Base-by-base conservation (phyloP, 2,797 vertebrate species). In the Paedocypris micromegethes region DNA sequence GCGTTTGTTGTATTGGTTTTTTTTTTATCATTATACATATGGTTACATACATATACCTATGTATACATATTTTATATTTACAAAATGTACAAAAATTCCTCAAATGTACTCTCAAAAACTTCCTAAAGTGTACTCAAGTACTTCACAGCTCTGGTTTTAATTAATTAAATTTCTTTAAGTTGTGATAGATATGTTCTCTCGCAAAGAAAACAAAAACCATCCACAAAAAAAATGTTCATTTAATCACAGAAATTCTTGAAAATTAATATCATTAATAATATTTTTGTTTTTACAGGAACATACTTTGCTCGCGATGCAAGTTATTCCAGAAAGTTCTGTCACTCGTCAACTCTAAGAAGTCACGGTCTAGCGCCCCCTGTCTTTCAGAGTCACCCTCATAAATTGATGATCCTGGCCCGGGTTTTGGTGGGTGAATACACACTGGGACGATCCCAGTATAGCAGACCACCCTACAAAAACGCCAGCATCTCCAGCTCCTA, bases 251-350 rank as follows among this genome's bases (percentile, higher is more conserved):
- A 9, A 4, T 4, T 9, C 68, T 53, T 63, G 9, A 45, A 39
- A 37, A 4, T 8, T 1, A 66, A 79, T 46, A 5, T 39, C 41
- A 4, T 53, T 42, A 23, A 23, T 23, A 23, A 23, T 23, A 23
- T 23, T 23, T 49, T 7, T 63, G 61, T 2, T 60, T 81, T 70
- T 44, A 40, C 86, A 98, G 96, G 96, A 67, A 97, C 93, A 67
- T 98, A 98, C 80, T 98, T 98, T 54, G 95, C 96, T 55, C 90
- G 92, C 72, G 93, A 98, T 64, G 93, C 96, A 44, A 91, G 91
- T 37, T 95, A 97, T 72, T 95, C 96, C 57, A 97, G 94, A 80
- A 95, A 94, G 65, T 98, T 95, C 87, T 98, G 95, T 85, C 93
- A 95, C 43, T 91, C 91, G 72, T 86, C 83, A 62, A 92, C 91